These are phyloP conservation scores for Rallus limicola DNA, from an alignment of 2,113 vertebrate genomes.

Conservation along the genomic window DNA sequence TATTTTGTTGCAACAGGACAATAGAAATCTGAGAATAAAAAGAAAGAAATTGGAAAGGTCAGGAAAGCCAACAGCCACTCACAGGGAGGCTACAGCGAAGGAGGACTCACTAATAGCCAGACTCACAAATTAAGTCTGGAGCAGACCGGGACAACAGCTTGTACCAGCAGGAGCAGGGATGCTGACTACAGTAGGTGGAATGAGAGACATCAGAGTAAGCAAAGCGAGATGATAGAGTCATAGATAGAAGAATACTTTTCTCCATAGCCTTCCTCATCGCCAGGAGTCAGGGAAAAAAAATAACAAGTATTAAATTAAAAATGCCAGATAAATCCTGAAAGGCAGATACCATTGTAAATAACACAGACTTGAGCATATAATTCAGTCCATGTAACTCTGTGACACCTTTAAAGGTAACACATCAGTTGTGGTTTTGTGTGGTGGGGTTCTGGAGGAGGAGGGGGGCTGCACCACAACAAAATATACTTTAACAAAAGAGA, in stretches of 20 bases:
- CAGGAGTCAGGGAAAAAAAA: not conserved
- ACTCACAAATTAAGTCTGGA: not conserved
- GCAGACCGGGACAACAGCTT: constrained; percentile 56
- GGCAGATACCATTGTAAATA: not conserved
- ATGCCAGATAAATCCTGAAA: not conserved
- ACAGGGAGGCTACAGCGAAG: not conserved
- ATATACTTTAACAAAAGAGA: not conserved
- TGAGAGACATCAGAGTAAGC: not conserved
- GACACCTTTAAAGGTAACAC: not conserved
- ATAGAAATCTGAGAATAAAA: not conserved
- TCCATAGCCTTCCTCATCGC: not conserved
- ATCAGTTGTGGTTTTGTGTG: too few species aligned
- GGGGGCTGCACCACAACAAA: too few species aligned
- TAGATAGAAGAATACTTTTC: not conserved
- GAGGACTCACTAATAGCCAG: not conserved
- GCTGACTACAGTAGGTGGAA: not conserved
- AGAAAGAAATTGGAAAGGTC: not conserved
- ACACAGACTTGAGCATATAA: not conserved
- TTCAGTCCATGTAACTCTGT: not conserved
- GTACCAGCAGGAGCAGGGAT: constrained; percentile 26
- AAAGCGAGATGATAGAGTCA: not conserved
- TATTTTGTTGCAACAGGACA: not conserved
- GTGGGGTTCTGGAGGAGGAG: too few species aligned
- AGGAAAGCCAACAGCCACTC: not conserved
- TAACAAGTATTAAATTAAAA: not conserved